Evolutionary conservation across 2,797 vertebrate genomes (phyloP), one percentile per base, ranked within the genome.

Genomic region (Smutsia temminckii): DNA sequence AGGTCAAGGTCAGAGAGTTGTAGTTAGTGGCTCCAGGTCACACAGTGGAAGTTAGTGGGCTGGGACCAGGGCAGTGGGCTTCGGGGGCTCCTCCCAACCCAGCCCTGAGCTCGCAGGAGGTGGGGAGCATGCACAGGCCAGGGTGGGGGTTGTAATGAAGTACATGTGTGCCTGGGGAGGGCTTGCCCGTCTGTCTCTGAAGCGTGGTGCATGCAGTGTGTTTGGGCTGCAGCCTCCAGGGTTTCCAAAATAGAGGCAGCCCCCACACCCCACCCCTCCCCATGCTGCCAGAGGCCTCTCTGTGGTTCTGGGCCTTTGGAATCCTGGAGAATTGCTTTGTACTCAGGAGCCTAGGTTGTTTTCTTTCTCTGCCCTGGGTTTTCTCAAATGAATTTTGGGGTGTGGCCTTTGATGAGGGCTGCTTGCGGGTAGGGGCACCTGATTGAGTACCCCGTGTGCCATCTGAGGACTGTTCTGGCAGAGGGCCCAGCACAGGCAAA

Each of bases 251-350:
- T 4, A 83, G 79, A 37, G 12, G 6, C 29, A 42, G 49, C 57
- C 42, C 29, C 25, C 23, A 18, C 6, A 6, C 74, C 72, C 27
- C 3, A 1, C 0, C 11, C 63, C 74, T 2, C 57, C 79, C 29
- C 68, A n/a, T 21, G 18, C 59, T 63, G 34, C 72, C 37, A 29
- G 51, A 59, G 92, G 77, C 81, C 34, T 85, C 72, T 40, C 78
- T 93, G 86, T 32, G 64, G 71, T 51, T 53, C 75, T 59, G 55
- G 74, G 80, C 63, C 55, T 40, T 42, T 40, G 83, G 69, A 53
- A 25, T 72, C 85, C 53, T 34, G 55, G 81, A 66, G 51, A 72
- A 34, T 29, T 29, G 42, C 53, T 96, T 93, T 91, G 92, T 86
- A 94, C 40, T 89, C 6, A 4, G 71, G 66, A 46, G 29, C 37